Evolutionary conservation across 1,140 invertebrate genomes (phyloP), one percentile per base, ranked within the genome.

Genomic region (Homarus americanus): DNA sequence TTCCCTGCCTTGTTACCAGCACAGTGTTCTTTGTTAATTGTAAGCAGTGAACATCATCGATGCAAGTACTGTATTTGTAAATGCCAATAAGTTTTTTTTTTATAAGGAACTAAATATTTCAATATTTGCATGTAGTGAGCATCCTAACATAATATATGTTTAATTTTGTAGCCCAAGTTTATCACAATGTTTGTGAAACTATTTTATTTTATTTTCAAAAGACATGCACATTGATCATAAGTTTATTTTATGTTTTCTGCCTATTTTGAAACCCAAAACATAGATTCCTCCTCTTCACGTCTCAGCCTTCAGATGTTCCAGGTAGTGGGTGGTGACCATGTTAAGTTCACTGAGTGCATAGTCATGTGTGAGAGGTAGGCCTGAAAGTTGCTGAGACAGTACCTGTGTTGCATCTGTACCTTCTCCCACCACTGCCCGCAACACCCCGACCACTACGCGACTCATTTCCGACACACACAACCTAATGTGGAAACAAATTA

Each of bases 401-500:
- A 95, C 93, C n/a, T 94, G 94, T 15, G 94, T 93, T 24, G 93
- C 94, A 44, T 83, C 92, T 17, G 93, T 94, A 28, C 82, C 92
- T 58, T 87, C 93, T 78, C 49, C 89, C 82, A 94, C 94, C 53
- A 75, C 83, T 34, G 93, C 94, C 58, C 93, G 93, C 85, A 96
- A 94, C 4, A 96, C 92, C 7, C 94, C 93, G 2, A 95, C 93
- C n/a, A 96, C 95, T 82, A 95, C 94, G 92, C 96, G 96, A 0
- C 96, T 95, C 94, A 96, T 96, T 94, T 96, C 96, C 1, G 95
- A 95, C 94, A 96, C 96, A 93, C 96, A 96, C 44, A 96, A 94
- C 84, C 94, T 91, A 76, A 34, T 36, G 3, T 1, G 17, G 49
- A 38, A 40, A 66, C 34, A n/a, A n/a, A n/a, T n/a, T n/a, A n/a